Conservation (phyloP, 2,888 invertebrate species). For the Bellardia bayeri region DNA sequence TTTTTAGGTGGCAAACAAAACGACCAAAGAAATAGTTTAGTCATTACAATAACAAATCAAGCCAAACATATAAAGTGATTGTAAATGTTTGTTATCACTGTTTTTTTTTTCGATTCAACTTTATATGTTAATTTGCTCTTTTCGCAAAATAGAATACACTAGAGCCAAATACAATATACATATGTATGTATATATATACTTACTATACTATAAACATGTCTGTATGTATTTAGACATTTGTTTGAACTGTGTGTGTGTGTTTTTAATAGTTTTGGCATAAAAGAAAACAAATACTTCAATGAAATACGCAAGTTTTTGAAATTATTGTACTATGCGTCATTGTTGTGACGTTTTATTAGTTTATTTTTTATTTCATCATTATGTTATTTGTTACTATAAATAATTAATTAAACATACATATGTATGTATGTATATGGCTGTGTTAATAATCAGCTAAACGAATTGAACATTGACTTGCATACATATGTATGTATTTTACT, state of each 20-base stretch:
- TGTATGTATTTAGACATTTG: background rate
- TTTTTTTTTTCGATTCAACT: background rate
- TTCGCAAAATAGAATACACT: background rate
- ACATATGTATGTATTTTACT: background rate
- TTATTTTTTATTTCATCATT: conserved; percentile 12
- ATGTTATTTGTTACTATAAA: background rate
- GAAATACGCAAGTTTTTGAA: conserved; percentile 33
- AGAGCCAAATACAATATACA: background rate
- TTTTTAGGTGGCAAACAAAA: background rate
- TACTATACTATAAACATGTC: no score
- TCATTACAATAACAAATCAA: background rate
- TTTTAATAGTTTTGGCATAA: background rate
- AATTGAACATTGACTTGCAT: background rate
- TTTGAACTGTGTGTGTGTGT: background rate
- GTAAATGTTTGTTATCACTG: background rate
- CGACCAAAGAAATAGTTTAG: background rate
- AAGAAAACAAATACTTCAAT: background rate
- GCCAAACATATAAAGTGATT: background rate
- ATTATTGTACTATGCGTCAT: conserved; percentile 49
- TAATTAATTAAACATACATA: conserved; percentile 26
- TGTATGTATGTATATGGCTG: background rate
- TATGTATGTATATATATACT: no score
- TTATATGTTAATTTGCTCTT: conserved; percentile 4
- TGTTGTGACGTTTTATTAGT: conserved; percentile 45
- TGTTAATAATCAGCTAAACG: background rate